Evolutionary conservation across 2,888 invertebrate species (phyloP), one percentile per base, ranked within the genome.

Genomic region (Drosophila putrida): DNA sequence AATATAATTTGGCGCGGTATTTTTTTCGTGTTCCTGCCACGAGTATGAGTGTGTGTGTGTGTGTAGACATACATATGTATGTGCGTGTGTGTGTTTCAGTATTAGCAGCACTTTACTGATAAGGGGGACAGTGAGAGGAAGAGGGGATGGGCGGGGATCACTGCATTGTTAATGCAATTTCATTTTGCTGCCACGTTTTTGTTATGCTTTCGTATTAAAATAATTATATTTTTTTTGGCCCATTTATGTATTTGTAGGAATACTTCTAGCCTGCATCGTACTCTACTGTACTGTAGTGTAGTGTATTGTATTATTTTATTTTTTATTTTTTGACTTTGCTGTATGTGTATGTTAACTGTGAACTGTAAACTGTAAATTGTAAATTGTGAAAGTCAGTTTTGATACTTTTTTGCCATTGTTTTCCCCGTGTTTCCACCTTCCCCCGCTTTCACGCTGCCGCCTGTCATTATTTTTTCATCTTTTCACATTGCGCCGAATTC

Each of bases 131-230:
- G 38, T 8, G 8, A 9, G n/a, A 13, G 25, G 11, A 27, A 3
- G 6, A 11, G 11, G 51, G 13, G 8, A 9, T 4, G 5, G 31
- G 25, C n/a, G 35, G 43, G 13, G 46, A 59, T 60, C 64, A 69
- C 84, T 84, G 89, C 83, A 84, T 84, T 84, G 83, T 84, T 84
- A 84, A 84, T 84, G 83, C 84, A 89, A 84, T 84, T 84, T 89
- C 71, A 69, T 82, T 84, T 87, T 81, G 79, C 75, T 71, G 70
- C 68, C 69, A 49, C 70, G 61, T 82, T 79, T 66, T 74, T 71
- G 69, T 86, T 80, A 63, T 77, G 72, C 82, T 87, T 86, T 84
- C 74, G 83, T 87, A 89, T 84, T 84, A 87, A 84, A 84, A 84
- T 89, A 84, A 84, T 84, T 89, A 82, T 80, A 82, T n/a, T 51